Conservation (phyloP, 2,888 invertebrate genomes). For the Chromoteleia sp. region DNA sequence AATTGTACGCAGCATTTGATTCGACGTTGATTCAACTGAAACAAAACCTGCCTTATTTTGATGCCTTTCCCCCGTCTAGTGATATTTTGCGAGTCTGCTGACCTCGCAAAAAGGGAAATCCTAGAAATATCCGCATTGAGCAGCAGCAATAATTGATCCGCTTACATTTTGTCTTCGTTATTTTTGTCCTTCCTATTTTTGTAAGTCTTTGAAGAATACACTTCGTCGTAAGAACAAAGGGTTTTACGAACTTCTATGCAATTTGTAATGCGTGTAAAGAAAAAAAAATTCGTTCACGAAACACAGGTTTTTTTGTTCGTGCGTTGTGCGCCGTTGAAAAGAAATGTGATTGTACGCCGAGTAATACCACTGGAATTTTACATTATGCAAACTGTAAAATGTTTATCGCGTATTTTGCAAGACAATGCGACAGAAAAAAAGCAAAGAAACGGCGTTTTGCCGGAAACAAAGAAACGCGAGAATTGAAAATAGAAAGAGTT, state of each 20-base stretch:
- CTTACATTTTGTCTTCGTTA: no score
- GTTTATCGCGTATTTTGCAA: slow-evolving; percentile 27
- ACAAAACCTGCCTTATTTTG: no score
- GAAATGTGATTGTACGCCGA: background rate
- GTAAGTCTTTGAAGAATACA: background rate
- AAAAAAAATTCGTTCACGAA: slow-evolving; percentile 11
- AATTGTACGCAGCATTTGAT: no score
- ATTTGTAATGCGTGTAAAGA: slow-evolving; percentile 2
- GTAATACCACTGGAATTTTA: slow-evolving; percentile 4
- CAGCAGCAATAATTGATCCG: slow-evolving; percentile 14
- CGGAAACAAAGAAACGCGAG: slow-evolving; percentile 15
- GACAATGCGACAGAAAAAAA: slow-evolving; percentile 10
- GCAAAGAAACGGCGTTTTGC: slow-evolving; percentile 1
- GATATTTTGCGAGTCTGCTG: slow-evolving; percentile 13
- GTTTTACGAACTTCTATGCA: slow-evolving; percentile 6
- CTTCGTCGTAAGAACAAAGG: slow-evolving; percentile 19
- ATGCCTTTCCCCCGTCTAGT: no score
- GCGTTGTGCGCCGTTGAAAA: background rate
- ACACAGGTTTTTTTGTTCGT: slow-evolving; percentile 11
- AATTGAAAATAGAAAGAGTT: background rate
- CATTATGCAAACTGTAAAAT: slow-evolving; percentile 28
- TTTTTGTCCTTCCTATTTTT: slow-evolving; percentile 8
- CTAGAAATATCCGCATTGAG: slow-evolving; percentile 24
- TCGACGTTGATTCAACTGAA: no score
- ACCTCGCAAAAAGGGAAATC: slow-evolving; percentile 25